Evolutionary conservation across 1,140 invertebrate species (phyloP), one percentile per base, ranked within the genome.

Genomic region (Trichonephila inaurata): DNA sequence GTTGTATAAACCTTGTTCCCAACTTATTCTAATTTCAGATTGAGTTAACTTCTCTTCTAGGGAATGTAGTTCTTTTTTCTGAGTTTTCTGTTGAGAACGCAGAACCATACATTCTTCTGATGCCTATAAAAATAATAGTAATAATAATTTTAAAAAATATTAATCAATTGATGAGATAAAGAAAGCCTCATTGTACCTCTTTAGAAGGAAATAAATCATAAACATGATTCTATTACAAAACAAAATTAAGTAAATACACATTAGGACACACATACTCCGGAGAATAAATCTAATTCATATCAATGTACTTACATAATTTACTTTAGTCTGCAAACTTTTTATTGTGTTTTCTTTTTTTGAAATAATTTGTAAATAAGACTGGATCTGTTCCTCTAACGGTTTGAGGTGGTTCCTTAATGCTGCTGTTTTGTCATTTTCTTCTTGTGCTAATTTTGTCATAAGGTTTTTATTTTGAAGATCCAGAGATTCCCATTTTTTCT

Each of bases 101-200:
- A 93, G 33, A 21, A 81, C 18, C 66, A 88, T 82, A 28, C 33
- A 81, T 62, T 93, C 92, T 64, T 93, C 92, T 24, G 85, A 77
- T 19, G 28, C 19, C 92, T 93, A 60, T 24, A 85, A n/a, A 24
- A 12, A n/a, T 28, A n/a, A 58, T 8, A 83, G 40, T 44, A 64
- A 82, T 69, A 66, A 77, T 7, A 51, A 51, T 51, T n/a, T n/a
- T n/a, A n/a, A n/a, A n/a, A n/a, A 51, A 51, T 10, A 10, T 51
- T 2, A 51, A 12, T 10, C 51, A 10, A 40, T 40, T 40, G 33
- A 40, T 40, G 33, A 40, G 51, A 51, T 51, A 51, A 12, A 10
- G 10, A 51, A 51, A 51, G 10, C 7, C 44, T 51, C 44, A 51
- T 28, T 28, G 28, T 28, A 28, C 28, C 28, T n/a, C n/a, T 28